A percentile compares a stretch with the other conserved stretches of the same genome.
Conservation (phyloP, 1,140 invertebrate genomes). For the Grapholita molesta region DNA sequence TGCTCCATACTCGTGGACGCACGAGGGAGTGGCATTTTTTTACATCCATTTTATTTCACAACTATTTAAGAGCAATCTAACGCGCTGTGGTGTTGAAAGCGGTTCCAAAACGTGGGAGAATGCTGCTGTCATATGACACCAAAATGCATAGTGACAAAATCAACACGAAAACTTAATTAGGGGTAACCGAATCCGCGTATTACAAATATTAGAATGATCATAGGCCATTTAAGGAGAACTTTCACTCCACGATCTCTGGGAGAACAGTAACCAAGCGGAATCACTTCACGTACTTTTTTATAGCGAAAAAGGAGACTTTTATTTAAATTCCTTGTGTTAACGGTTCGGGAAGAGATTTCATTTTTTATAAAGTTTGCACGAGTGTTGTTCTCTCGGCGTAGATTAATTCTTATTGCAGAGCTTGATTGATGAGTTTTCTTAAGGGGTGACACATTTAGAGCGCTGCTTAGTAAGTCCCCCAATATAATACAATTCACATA, state of each 20-base stretch:
- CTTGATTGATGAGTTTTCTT: slow-evolving; percentile 65
- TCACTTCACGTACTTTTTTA: slow-evolving; percentile 22
- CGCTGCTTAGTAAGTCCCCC: slow-evolving; percentile 33
- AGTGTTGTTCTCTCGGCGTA: slow-evolving; percentile 33
- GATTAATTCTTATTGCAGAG: slow-evolving; percentile 43
- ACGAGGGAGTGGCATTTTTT: slow-evolving; percentile 30
- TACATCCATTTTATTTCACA: slow-evolving; percentile 29
- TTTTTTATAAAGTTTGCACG: slow-evolving; percentile 41
- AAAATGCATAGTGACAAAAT: background rate
- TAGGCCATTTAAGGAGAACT: background rate
- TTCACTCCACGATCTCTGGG: background rate
- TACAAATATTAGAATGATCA: background rate
- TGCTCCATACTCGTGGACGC: slow-evolving; percentile 17
- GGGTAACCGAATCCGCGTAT: background rate
- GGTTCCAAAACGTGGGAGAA: slow-evolving; percentile 22
- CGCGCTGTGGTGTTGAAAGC: slow-evolving; percentile 24
- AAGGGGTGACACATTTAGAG: slow-evolving; percentile 43
- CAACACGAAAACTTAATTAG: background rate
- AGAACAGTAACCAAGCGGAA: background rate
- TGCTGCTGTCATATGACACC: slow-evolving; percentile 15
- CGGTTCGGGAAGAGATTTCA: slow-evolving; percentile 33
- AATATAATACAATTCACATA: slow-evolving; percentile 29
- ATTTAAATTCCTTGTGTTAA: slow-evolving; percentile 38
- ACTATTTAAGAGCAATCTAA: slow-evolving; percentile 22
- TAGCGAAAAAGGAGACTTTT: slow-evolving; percentile 23